Base-by-base conservation (phyloP, 2,113 vertebrate genomes). In the Sinosuthora webbiana region DNA sequence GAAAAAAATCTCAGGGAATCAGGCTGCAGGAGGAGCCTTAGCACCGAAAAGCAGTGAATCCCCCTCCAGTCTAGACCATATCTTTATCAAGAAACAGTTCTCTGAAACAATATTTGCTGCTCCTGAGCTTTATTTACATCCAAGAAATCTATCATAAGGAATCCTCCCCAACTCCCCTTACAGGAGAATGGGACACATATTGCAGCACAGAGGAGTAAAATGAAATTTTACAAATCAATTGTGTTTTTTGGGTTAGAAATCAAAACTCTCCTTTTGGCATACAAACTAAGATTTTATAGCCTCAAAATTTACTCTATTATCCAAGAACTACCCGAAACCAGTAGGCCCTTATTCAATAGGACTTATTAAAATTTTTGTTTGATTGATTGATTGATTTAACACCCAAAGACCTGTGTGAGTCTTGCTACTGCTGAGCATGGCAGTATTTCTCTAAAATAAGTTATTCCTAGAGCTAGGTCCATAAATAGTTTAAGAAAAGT, bases 151-250 rank as follows among this genome's bases (percentile, higher is more conserved):
- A 15, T 23, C 18, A 33, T 25, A 64, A 55, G 33, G 39, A 39
- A 33, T 47, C 49, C 6, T 27, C n/a, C 6, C 4, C 22, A 55
- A 7, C 11, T 53, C 47, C 7, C 22, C 14, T 27, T 39, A 22
- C 28, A 39, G 57, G 0, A 0, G 18, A 41, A 33, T 0, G 1
- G 14, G 39, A 22, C 44, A 39, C 6, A 4, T 65, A 25, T 65
- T 59, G 21, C 15, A 42, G 13, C 20, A 44, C 21, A 62, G 27
- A 52, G 33, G 8, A 90, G 5, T 27, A 44, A 77, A 81, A 73
- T 3, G 7, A 63, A 59, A 35, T 63, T 82, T 90, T 63, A 25
- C 27, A 35, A 52, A 60, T 39, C 1, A 2, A 11, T 28, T 42
- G 5, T 11, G 5, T 33, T 75, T 50, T 41, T 71, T 49, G 53